Conservation (phyloP, 2,888 invertebrate genomes). For the Platycheirus rosarum region DNA sequence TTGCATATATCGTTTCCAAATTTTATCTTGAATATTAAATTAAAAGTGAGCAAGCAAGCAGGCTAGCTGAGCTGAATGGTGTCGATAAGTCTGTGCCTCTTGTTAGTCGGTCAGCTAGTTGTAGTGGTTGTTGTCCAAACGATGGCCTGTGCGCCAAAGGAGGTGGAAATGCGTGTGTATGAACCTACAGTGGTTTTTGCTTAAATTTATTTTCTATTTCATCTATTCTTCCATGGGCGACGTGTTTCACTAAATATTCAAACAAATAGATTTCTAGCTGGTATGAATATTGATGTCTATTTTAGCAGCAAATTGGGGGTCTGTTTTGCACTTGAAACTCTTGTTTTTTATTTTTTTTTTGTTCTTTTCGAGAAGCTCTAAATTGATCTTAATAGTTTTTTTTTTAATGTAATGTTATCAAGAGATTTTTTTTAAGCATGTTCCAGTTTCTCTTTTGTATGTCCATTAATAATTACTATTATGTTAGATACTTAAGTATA, state of each 20-base stretch:
- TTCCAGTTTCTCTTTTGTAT: background rate
- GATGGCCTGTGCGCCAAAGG: background rate
- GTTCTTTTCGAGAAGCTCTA: background rate
- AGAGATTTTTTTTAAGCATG: too few relatives aligned
- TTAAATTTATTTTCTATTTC: slow-evolving; percentile 23
- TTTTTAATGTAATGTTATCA: too few relatives aligned
- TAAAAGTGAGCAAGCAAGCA: background rate
- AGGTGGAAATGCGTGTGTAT: slow-evolving; percentile 35
- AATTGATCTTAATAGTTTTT: too few relatives aligned
- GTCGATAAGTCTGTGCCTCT: slow-evolving; percentile 4
- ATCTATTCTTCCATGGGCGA: slow-evolving; percentile 14
- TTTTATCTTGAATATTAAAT: background rate
- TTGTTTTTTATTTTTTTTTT: background rate
- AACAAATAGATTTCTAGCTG: slow-evolving; percentile 5
- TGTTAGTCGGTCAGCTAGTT: background rate
- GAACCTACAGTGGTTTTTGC: slow-evolving; percentile 33
- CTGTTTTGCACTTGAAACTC: slow-evolving; percentile 10
- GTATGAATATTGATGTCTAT: slow-evolving; percentile 1
- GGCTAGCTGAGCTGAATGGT: background rate
- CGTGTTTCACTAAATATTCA: background rate
- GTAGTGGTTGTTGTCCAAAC: background rate
- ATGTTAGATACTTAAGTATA: slow-evolving; percentile 25
- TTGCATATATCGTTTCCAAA: slow-evolving; percentile 18
- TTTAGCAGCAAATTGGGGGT: slow-evolving; percentile 2
- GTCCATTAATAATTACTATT: slow-evolving; percentile 2